Evolutionary conservation across 2,113 vertebrate genomes (phyloP), one percentile per base, ranked within the genome.

Genomic region (Gnathonemus longibarbis): DNA sequence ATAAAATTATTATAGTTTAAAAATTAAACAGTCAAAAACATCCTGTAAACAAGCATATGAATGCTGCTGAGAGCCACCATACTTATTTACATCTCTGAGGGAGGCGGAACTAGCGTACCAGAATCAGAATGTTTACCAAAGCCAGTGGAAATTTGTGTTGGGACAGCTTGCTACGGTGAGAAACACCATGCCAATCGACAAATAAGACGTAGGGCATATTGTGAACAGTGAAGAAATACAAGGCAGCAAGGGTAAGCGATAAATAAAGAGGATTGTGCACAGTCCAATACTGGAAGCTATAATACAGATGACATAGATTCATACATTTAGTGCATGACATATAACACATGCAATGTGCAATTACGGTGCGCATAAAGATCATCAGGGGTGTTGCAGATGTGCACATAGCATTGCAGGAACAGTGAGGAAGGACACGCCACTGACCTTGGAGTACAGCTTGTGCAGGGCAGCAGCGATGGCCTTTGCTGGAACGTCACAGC

Each of bases 401-500:
- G n/a, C n/a, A 13, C 42, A 19, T 7, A 42, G 39, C 13, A 24
- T 27, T 52, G 5, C n/a, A n/a, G n/a, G n/a, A n/a, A n/a, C n/a
- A n/a, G 48, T 5, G 50, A 74, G 11, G 4, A 19, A 56, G 31
- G 49, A 19, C 0, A 1, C 0, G 1, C 35, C 11, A 24, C 45
- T 80, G 91, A 99, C 98, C 98, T 99, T 97, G 91, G 97, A 98
- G 94, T 97, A 98, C 94, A 99, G 97, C 83, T 97, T 96, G 0
- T 99, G 98, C 50, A 99, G 96, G 66, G 97, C 97, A 39, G 95
- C 96, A 93, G 98, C 98, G 15, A 99, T 98, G 91, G 97, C 96
- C 93, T 98, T 98, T 91, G 98, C 98, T 0, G 98, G 98, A 91
- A 98, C 97, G 0, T 98, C 95, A 93, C 98, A 99, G 91, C 96